Conservation (phyloP, 2,888 invertebrate species). For the Trichopria drosophilae region DNA sequence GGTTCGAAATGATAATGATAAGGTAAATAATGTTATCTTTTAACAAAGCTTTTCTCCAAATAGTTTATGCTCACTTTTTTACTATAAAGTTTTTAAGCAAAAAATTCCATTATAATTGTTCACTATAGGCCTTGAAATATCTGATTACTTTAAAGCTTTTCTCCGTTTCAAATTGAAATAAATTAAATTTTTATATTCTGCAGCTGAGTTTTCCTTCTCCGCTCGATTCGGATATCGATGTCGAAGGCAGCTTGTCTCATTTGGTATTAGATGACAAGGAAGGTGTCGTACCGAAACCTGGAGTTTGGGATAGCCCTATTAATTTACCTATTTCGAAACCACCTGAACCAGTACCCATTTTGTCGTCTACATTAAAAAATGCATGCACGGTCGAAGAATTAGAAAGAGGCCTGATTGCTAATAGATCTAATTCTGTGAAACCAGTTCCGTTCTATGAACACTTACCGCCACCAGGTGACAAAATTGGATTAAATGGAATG, state of each 20-base stretch:
- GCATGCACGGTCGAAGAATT: constrained; percentile 75
- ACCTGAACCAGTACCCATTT: constrained; percentile 38
- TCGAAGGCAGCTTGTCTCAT: constrained; percentile 64
- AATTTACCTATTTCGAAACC: constrained; percentile 45
- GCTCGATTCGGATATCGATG: constrained; percentile 50
- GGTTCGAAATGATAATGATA: constrained; percentile 36
- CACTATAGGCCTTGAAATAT: neutral
- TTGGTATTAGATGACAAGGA: constrained; percentile 65
- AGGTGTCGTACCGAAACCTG: constrained; percentile 57
- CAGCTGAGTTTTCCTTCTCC: constrained; percentile 27
- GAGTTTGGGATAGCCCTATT: constrained; percentile 60
- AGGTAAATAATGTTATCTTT: constrained; percentile 17
- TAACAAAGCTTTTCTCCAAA: neutral
- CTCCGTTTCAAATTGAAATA: neutral
- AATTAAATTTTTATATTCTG: too few species aligned
- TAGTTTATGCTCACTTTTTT: neutral
- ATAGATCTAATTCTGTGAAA: constrained; percentile 51
- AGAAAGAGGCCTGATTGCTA: constrained; percentile 68
- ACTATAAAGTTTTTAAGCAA: neutral
- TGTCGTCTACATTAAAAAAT: constrained; percentile 61
- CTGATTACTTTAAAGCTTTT: neutral
- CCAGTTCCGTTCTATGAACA: too few species aligned
- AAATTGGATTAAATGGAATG: too few species aligned
- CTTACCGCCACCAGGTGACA: too few species aligned
- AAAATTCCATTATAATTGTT: neutral